These are phyloP conservation scores for Epinotia nisella DNA, from an alignment of 2,888 invertebrate genomes.

Conservation along the genomic window DNA sequence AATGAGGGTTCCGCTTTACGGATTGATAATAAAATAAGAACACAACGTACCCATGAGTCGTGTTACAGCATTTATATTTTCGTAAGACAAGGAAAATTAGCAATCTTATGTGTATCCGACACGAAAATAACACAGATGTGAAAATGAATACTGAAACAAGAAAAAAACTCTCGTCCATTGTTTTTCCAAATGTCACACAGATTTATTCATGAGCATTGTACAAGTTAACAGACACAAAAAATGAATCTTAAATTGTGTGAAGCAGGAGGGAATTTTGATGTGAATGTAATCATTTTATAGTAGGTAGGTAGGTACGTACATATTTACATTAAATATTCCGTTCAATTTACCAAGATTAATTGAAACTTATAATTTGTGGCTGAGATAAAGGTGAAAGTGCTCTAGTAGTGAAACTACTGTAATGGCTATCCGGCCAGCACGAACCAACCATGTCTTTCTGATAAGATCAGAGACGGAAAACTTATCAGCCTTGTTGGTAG, in stretches of 20 bases:
- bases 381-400: no score
- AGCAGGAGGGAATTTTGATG: neutral
- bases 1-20: conserved; percentile 7
- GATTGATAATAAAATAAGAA: conserved; percentile 17
- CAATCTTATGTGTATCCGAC: conserved; percentile 7
- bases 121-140: neutral
- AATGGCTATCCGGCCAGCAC: no score
- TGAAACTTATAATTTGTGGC: neutral
- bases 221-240: neutral
- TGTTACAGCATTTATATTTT: neutral
- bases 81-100: conserved; percentile 14
- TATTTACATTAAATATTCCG: no score
- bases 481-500: no score
- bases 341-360: neutral
- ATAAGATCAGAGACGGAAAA: no score
- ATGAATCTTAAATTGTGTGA: neutral
- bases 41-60: neutral
- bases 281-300: no score
- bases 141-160: conserved; percentile 7
- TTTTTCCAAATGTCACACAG: conserved; percentile 6
- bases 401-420: no score
- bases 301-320: neutral
- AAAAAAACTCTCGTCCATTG: neutral
- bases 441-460: no score
- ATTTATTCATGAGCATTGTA: conserved; percentile 1